Conservation (phyloP, 2,113 vertebrate species). For the Larimichthys crocea region DNA sequence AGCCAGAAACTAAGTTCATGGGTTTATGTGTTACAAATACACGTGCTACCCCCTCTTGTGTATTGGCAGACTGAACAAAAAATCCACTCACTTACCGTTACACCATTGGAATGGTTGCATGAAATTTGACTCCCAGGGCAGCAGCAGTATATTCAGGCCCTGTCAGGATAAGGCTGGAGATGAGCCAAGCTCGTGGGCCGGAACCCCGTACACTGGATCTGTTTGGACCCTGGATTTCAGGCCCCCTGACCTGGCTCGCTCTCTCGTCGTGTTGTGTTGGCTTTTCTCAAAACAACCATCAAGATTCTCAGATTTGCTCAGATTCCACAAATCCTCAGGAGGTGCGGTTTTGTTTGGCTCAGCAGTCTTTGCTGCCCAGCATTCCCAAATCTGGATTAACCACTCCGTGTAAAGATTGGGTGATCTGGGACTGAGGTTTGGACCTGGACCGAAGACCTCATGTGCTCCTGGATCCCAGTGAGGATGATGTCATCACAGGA, state of each 20-base stretch:
- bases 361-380: slow-evolving; percentile 68
- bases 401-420: slow-evolving; percentile 63
- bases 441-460: slow-evolving; percentile 64
- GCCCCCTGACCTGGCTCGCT: slow-evolving; percentile 45
- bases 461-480: slow-evolving; percentile 70
- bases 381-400: slow-evolving; percentile 82
- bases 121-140: slow-evolving; percentile 82
- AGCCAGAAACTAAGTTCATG: slow-evolving; percentile 30
- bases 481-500: slow-evolving; percentile 72
- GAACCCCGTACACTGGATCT: slow-evolving; percentile 43
- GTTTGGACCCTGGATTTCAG: slow-evolving; percentile 57
- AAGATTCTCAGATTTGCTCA: slow-evolving; percentile 70
- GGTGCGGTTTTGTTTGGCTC: slow-evolving; percentile 73
- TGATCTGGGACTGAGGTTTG: slow-evolving; percentile 68
- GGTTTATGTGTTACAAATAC: slow-evolving; percentile 44
- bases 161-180: slow-evolving; percentile 66
- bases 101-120: slow-evolving; percentile 89
- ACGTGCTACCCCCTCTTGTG: slow-evolving; percentile 34
- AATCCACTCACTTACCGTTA: slow-evolving; percentile 84
- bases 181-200: slow-evolving; percentile 58
- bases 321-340: slow-evolving; percentile 75
- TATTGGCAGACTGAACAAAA: slow-evolving; percentile 52
- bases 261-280: slow-evolving; percentile 14
- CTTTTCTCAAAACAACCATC: slow-evolving; percentile 59
- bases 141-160: slow-evolving; percentile 78